phyloP scores from a whole-genome alignment of 2,113 vertebrate species.

The Smithornis capensis region DNA sequence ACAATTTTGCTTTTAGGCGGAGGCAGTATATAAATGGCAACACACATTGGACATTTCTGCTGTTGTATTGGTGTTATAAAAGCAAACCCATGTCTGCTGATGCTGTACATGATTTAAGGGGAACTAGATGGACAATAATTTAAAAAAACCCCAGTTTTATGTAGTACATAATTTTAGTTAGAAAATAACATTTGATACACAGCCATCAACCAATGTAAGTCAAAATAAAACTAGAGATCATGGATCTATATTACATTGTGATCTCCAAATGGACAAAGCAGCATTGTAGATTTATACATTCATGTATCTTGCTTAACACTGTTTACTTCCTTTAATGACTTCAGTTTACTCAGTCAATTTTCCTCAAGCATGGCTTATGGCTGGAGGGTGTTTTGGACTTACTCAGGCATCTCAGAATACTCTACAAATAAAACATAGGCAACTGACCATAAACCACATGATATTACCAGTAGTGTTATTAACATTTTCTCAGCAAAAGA shows the following conservation, averaged over 20 bases:
- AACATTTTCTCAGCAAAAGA: neutral
- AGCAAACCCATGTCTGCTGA: neutral
- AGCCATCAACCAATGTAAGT: neutral
- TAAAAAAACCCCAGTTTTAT: neutral
- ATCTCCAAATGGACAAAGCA: neutral
- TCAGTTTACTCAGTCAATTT: constrained; percentile 15
- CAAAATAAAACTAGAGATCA: neutral
- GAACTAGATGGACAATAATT: neutral
- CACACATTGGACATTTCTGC: neutral
- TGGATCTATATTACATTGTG: neutral
- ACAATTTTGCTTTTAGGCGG: neutral
- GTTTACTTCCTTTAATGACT: constrained; percentile 37
- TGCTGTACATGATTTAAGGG: neutral
- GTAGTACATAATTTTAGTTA: neutral
- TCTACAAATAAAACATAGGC: constrained; percentile 28
- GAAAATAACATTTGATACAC: neutral
- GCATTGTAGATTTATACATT: neutral
- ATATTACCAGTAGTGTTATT: neutral
- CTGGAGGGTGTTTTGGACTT: constrained; percentile 21
- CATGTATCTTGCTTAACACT: constrained; percentile 23
- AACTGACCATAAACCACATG: neutral
- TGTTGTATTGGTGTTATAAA: neutral
- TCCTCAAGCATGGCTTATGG: neutral
- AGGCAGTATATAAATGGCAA: neutral
- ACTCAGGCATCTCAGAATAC: neutral